Evolutionary conservation across 2,113 vertebrate genomes (phyloP), one percentile per base, ranked within the genome.

Genomic region (Serilophus lunatus): DNA sequence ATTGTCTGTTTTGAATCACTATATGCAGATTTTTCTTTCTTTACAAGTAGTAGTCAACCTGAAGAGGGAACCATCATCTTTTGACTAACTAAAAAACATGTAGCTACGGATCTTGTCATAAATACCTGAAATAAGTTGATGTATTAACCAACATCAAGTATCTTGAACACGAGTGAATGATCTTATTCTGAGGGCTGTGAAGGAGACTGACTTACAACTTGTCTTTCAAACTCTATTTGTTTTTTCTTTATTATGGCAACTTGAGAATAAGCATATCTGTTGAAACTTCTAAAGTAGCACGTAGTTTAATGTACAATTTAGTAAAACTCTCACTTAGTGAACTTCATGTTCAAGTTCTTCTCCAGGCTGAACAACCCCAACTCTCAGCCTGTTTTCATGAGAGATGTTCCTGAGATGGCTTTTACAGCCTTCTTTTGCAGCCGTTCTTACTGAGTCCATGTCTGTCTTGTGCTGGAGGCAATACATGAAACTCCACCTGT

Each of bases 381-480:
- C 8, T 76, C 47, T 71, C 25, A 17, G 36, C 16, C 19, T 74
- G 8, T 50, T n/a, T 16, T 51, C 20, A 17, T 7, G 59, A 33
- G 11, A 72, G 51, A 63, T 57, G 28, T 40, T 77, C 6, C 5
- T 72, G 10, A 57, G 10, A 29, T 14, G 2, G 14, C 24, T 69
- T 63, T 63, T 56, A 15, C 65, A 28, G 3, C 15, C 10, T 0
- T 57, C 20, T 33, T 72, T 8, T 79, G 12, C 12, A n/a, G 7
- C 3, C 2, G 3, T 13, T 59, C 4, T 3, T 42, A 44, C 17
- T 22, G 79, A 45, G 6, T 61, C 38, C 11, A 2, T 0, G 0
- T 72, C 8, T 38, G 0, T 85, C 15, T 70, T 85, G 6, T 72
- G 44, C 35, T 78, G 22, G n/a, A 3, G 31, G 5, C 5, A 38